Evolutionary conservation across 2,113 vertebrate species (phyloP).

Genomic region (Calyptommatus sinebrachiatus): DNA sequence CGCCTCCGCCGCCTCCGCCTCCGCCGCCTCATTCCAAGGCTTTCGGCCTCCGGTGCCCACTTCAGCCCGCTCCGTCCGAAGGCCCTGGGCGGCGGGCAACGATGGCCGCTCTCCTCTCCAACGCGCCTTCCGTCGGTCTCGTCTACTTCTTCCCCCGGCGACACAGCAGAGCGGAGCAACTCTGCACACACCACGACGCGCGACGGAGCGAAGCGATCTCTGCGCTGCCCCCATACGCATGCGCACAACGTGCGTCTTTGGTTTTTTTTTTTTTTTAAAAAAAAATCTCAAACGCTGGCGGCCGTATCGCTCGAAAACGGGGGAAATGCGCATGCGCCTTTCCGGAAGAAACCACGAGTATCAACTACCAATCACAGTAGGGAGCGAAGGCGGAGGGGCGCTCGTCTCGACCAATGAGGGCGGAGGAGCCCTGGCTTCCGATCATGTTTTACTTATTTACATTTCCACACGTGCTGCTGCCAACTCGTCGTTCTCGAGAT

Average conservation of each 20-base stretch:
- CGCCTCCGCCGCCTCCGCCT: conserved; percentile 7
- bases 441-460: background rate
- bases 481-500: background rate
- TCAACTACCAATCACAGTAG: background rate
- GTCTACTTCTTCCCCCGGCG: conserved; percentile 18
- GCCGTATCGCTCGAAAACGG: no score
- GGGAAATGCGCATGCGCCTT: background rate
- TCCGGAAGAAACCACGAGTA: background rate
- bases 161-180: background rate
- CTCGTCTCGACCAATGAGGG: background rate
- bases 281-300: no score
- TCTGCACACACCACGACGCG: background rate
- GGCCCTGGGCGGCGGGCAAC: background rate
- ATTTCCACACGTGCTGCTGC: background rate
- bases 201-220: background rate
- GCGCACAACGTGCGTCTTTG: no score
- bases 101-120: background rate
- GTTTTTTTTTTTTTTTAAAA: no score
- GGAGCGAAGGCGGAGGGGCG: no score
- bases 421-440: background rate
- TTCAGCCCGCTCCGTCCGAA: background rate
- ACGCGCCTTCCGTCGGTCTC: background rate
- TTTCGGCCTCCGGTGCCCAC: background rate
- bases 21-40: conserved; percentile 26
- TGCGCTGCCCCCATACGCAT: no score